Base-by-base conservation (phyloP, 2,797 vertebrate genomes). In the Micromesistius poutassou region DNA sequence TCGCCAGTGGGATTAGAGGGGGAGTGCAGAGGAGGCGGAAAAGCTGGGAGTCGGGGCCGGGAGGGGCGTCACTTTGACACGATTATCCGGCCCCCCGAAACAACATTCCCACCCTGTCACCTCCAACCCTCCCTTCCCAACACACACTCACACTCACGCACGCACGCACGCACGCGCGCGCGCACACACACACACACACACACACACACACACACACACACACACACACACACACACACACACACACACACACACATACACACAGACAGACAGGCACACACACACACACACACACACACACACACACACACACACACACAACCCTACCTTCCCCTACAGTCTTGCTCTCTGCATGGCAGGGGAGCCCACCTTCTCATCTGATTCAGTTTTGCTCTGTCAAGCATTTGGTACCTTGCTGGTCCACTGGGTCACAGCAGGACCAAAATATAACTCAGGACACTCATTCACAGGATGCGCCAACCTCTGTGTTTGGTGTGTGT, bases 321-420 rank as follows among this genome's bases (percentile, higher is more conserved):
- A 50, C 50, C 50, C 50, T 62, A 62, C 10, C 22, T n/a, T 62
- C 22, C 22, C 16, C 50, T n/a, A 62, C 5, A 5, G 22, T n/a
- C 50, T n/a, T 62, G 40, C 38, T 22, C 30, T 16, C 36, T 74
- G 38, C 40, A 55, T 74, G 38, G 42, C 42, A 74, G 74, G 75
- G 75, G 62, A 76, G 66, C 81, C 83, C 30, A 79, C 79, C 86
- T 89, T 22, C 7, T 78, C 78, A 82, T 74, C 85, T 92, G 90
- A 91, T 90, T 88, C 90, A 91, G 76, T 93, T 92, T 85, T 92
- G 85, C 86, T 90, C 89, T 87, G 82, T 88, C 84, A 88, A 84
- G 76, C 86, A 81, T 85, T 88, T 91, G 90, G 87, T 89, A 89
- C 86, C 83, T 79, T 83, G 82, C 84, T 79, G 87, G 81, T 90